Conservation (phyloP, 2,888 invertebrate species). For the Mantis religiosa region DNA sequence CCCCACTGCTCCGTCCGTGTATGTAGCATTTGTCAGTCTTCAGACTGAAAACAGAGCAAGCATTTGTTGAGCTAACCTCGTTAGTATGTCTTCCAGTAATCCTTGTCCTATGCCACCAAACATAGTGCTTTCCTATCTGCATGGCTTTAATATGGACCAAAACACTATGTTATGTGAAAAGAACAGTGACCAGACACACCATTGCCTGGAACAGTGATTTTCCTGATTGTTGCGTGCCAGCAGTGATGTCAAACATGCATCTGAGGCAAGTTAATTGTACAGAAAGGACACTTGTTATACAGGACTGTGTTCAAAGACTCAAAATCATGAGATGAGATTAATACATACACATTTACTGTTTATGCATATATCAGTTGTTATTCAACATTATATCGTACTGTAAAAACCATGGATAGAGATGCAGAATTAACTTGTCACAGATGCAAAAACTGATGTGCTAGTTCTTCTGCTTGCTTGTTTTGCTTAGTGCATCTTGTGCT, state of each 20-base stretch:
- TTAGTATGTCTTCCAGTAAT: not conserved
- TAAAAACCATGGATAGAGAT: not conserved
- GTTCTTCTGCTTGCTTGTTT: not conserved
- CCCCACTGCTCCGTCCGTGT: not conserved
- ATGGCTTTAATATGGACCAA: constrained; percentile 1
- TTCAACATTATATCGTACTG: not conserved
- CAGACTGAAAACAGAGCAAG: not conserved
- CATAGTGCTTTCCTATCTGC: constrained; percentile 1
- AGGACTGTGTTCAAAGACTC: not conserved
- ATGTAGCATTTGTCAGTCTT: constrained; percentile 1
- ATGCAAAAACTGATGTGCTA: not conserved
- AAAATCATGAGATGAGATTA: not conserved
- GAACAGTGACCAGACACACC: not conserved
- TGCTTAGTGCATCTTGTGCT: not conserved
- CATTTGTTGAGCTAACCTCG: not conserved
- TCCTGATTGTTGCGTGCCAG: not conserved
- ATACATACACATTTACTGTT: too few relatives aligned
- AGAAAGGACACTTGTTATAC: not conserved
- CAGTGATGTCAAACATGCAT: not conserved
- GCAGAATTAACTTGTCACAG: not conserved
- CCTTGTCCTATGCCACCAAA: not conserved
- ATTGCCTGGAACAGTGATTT: not conserved
- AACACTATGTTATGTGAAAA: not conserved
- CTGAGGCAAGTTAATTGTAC: not conserved
- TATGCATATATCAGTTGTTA: too few relatives aligned